Evolutionary conservation across 1,140 invertebrate genomes (phyloP).

Genomic region (Drosophila malerkotliana): DNA sequence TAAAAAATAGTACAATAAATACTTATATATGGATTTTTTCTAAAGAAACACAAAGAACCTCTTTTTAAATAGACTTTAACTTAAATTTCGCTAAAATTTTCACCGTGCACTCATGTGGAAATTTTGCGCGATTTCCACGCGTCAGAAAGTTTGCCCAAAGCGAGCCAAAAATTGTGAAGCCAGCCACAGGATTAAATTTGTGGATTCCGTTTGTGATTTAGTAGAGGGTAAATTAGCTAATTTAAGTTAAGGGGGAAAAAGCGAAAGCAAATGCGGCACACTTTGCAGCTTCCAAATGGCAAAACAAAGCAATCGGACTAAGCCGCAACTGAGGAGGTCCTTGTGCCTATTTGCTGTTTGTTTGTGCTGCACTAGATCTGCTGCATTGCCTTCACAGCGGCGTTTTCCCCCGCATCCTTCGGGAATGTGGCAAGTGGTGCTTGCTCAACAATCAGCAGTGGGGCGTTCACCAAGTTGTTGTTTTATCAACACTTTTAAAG

Average conservation of each 20-base stretch:
- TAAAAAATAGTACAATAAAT: background rate
- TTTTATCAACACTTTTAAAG: conserved; percentile 49
- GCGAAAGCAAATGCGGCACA: conserved; percentile 37
- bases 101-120: conserved; percentile 50
- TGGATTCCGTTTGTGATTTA: conserved; percentile 35
- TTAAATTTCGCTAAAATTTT: conserved; percentile 48
- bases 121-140: conserved; percentile 51
- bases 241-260: conserved; percentile 35
- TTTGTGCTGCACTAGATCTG: conserved; percentile 67
- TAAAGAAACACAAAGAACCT: no score
- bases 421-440: conserved; percentile 22
- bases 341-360: conserved; percentile 73
- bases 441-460: conserved; percentile 40
- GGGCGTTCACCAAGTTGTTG: conserved; percentile 39
- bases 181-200: conserved; percentile 44
- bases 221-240: conserved; percentile 41
- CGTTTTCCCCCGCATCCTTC: conserved; percentile 1
- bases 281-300: conserved; percentile 28
- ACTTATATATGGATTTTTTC: background rate
- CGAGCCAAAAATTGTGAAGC: conserved; percentile 24
- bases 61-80: background rate
- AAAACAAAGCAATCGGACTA: conserved; percentile 47
- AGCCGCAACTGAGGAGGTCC: conserved; percentile 60
- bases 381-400: background rate
- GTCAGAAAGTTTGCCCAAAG: conserved; percentile 49